These are phyloP conservation scores for Dugesia japonica DNA, from an alignment of 2,888 invertebrate species.

Conservation along the genomic window DNA sequence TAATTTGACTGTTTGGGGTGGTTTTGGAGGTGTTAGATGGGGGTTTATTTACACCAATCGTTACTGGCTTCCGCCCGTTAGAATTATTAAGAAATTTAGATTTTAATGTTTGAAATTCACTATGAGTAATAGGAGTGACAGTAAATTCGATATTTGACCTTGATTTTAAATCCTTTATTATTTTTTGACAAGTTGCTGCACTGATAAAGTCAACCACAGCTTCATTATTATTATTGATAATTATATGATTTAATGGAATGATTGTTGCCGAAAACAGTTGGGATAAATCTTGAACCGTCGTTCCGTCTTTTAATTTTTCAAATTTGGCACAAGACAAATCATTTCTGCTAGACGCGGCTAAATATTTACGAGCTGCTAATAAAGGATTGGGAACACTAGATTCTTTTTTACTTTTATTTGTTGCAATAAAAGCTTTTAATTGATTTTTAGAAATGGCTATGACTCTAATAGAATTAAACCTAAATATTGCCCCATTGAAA, in stretches of 20 bases:
- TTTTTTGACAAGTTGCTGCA: neutral
- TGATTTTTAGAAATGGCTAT: neutral
- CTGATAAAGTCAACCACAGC: neutral
- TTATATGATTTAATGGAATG: neutral
- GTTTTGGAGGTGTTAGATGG: slow-evolving; percentile 5
- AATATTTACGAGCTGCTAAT: neutral
- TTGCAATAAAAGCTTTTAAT: neutral
- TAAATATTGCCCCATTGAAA: neutral
- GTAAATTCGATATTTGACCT: neutral
- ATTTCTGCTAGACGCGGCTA: neutral
- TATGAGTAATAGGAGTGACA: neutral
- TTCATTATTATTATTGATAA: neutral
- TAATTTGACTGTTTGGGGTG: neutral
- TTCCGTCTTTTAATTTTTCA: neutral
- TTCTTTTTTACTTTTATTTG: neutral
- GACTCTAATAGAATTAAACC: slow-evolving; percentile 11
- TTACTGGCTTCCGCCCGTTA: neutral
- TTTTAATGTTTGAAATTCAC: neutral
- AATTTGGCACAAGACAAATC: neutral
- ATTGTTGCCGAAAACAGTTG: neutral
- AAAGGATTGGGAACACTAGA: neutral
- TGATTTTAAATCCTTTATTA: neutral
- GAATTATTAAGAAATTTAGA: neutral
- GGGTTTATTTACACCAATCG: neutral
- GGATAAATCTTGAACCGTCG: neutral